A percentile compares a stretch with the other conserved stretches of the same genome.
Evolutionary conservation across 2,797 vertebrate species (phyloP).

Genomic region (Morus bassanus): DNA sequence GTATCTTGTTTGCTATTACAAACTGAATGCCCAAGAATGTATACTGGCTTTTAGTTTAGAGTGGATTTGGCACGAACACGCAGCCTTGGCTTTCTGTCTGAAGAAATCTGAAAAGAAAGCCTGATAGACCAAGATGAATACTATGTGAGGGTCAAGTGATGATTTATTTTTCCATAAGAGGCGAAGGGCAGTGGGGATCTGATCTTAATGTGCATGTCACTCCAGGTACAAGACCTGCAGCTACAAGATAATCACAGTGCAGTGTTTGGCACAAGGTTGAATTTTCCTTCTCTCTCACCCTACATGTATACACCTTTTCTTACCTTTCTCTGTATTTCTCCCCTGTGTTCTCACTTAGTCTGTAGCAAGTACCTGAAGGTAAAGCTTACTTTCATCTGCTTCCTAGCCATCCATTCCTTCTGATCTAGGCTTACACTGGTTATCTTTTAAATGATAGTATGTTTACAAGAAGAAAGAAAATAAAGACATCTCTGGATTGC

Average conservation of each 20-base stretch:
- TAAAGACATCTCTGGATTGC: background rate
- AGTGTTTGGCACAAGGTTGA: background rate
- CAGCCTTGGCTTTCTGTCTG: constrained; percentile 43
- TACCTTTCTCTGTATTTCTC: background rate
- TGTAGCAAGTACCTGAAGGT: background rate
- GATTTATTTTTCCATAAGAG: constrained; percentile 57
- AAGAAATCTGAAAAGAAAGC: constrained; percentile 50
- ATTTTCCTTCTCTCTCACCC: background rate
- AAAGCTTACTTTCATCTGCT: background rate
- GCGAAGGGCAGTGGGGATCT: background rate
- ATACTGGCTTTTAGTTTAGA: background rate
- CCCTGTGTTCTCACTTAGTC: background rate
- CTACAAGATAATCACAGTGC: constrained; percentile 9
- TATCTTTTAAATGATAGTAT: background rate
- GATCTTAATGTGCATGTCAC: background rate
- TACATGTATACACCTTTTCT: background rate
- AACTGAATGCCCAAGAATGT: background rate
- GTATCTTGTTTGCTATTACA: background rate
- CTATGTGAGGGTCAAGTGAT: constrained; percentile 23
- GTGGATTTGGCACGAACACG: background rate
- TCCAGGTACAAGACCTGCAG: background rate
- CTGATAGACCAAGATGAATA: constrained; percentile 40
- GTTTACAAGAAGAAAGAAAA: background rate
- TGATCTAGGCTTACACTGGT: background rate
- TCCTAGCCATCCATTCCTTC: background rate